These are phyloP conservation scores for Semnornis frantzii DNA, from an alignment of 2,113 vertebrate species.

Conservation along the genomic window DNA sequence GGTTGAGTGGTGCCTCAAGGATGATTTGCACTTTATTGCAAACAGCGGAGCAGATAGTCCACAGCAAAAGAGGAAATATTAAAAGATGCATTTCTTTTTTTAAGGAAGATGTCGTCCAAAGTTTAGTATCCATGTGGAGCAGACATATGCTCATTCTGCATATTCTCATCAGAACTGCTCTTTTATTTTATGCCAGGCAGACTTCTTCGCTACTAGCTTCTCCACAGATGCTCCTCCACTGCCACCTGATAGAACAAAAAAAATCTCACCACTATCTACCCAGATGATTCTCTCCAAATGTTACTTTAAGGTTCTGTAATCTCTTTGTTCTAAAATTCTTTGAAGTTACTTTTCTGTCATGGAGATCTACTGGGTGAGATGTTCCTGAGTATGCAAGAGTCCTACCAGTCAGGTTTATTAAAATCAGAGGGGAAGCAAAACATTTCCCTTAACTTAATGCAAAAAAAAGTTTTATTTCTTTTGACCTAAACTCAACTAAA, in stretches of 20 bases:
- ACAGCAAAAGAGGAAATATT: slow-evolving; percentile 13
- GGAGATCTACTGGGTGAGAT: background rate
- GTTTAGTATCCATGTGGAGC: background rate
- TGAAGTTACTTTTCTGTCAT: background rate
- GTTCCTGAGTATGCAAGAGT: background rate
- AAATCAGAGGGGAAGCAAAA: background rate
- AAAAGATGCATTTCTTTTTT: background rate
- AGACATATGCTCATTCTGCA: background rate
- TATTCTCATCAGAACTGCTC: background rate
- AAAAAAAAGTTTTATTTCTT: background rate
- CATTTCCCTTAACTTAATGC: background rate
- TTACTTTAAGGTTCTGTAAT: background rate
- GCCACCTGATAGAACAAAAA: background rate
- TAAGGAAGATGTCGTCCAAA: slow-evolving; percentile 7
- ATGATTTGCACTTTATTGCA: background rate
- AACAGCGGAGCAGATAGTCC: background rate
- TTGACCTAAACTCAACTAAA: background rate
- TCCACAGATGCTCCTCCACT: background rate
- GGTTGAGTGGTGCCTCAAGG: background rate
- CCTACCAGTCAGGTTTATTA: background rate
- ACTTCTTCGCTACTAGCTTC: background rate
- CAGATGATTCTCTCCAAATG: background rate
- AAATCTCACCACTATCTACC: background rate
- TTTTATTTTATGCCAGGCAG: background rate
- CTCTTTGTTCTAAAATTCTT: background rate